Evolutionary conservation across 2,797 vertebrate genomes (phyloP).

Genomic region (Eulemur coronatus): DNA sequence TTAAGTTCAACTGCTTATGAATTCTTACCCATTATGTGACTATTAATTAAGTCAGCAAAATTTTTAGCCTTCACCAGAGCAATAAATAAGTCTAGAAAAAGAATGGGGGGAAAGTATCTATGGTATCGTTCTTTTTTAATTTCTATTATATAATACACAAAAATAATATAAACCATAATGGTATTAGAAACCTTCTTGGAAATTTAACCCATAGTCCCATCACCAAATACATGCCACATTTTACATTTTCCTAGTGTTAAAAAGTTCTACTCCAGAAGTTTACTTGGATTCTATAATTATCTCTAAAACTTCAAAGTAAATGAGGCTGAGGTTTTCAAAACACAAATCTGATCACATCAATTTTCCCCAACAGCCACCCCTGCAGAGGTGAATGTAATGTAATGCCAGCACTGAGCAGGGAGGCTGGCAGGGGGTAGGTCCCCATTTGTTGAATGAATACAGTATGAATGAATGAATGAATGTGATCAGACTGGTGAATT

Average conservation of each 20-base stretch:
- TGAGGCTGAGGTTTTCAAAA: constrained; percentile 3
- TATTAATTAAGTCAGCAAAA: neutral
- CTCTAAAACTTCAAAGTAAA: constrained; percentile 5
- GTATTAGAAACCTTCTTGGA: neutral
- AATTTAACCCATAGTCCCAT: neutral
- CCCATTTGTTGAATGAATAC: neutral
- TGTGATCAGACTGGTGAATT: neutral
- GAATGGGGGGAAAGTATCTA: neutral
- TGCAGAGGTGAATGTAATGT: too few relatives aligned
- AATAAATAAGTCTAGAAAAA: neutral
- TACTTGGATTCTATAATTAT: neutral
- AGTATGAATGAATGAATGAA: neutral
- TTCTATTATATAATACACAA: neutral
- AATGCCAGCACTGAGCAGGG: neutral
- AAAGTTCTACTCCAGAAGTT: neutral
- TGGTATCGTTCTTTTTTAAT: neutral
- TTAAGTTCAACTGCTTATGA: neutral
- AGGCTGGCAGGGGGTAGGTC: neutral
- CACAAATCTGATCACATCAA: neutral
- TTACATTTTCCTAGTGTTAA: neutral
- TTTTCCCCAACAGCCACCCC: neutral
- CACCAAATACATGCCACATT: neutral
- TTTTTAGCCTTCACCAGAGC: neutral
- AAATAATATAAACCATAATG: neutral
- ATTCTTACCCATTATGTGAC: neutral